Base-by-base conservation (phyloP, 2,888 invertebrate species). In the Orthosia incerta region DNA sequence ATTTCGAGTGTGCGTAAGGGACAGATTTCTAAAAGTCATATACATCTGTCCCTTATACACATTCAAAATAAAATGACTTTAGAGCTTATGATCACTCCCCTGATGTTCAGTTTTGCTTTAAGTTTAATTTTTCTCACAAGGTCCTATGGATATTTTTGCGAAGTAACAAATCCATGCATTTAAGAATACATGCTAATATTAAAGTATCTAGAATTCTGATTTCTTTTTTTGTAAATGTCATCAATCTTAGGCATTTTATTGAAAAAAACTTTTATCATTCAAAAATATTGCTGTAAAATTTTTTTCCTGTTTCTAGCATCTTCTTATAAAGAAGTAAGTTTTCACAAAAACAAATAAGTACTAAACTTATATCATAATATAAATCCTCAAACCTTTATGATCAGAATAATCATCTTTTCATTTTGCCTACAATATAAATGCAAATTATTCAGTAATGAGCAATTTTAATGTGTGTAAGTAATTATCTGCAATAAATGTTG, bases 401-500 rank as follows among this genome's bases (percentile, higher is more conserved):
- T 69, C 31, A 48, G 12, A 63, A 45, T 45, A 55, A 61, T 46
- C n/a, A 56, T 51, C 23, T 20, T 65, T 50, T 68, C 5, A 48
- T 31, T 60, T 59, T 81, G 31, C n/a, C n/a, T 76, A 72, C 26
- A 64, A 64, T 63, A 69, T 26, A 20, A 65, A 53, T 72, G 50
- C 63, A 71, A 71, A 23, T 59, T 62, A 55, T 63, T 67, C 57
- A 67, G 51, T 53, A 65, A 64, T 67, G 66, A 68, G 62, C 68
- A 84, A 50, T 69, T 70, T 20, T 77, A 53, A 67, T 73, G 50
- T 77, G 63, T 86, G 70, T 85, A 81, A 77, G 78, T 83, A 74
- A 76, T 82, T 82, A 84, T 79, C 75, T 74, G 76, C 83, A 89
- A 84, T 88, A 88, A 89, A 88, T 84, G 82, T 83, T 88, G 88